Base-by-base conservation (phyloP, 2,797 vertebrate species). In the Bovichtus diacanthus region DNA sequence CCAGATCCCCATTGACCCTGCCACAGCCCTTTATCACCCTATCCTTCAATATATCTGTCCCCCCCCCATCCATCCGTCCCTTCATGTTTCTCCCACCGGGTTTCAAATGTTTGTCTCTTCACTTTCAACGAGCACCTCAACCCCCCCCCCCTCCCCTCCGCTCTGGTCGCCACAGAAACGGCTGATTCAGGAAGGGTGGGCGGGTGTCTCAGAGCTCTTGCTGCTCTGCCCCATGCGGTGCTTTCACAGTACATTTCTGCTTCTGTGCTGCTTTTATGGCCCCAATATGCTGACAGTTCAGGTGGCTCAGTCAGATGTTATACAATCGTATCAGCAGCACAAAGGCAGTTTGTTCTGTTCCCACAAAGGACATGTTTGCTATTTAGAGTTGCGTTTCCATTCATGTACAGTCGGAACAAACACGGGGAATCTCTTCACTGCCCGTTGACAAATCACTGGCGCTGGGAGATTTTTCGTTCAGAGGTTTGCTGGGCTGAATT, bases 161-260 rank as follows among this genome's bases (percentile, higher is more conserved):
- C 86, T 90, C 88, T 82, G 90, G 93, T 94, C 93, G 90, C 92
- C 93, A 94, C 92, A 94, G 93, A 93, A 94, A 94, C 93, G 93
- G 91, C 92, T 93, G 93, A 94, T 93, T 94, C 92, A 92, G 92
- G 91, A 90, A 90, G 89, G 93, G 93, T 93, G 92, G 93, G 92
- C 91, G 92, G 88, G 88, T 89, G 93, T 91, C 89, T 92, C 90
- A 77, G 90, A 89, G 91, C 90, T 90, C 87, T 90, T 61, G 87
- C 91, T 89, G 92, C 91, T 92, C 87, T 91, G 91, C 93, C 94
- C 93, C 93, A 93, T 94, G 92, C 88, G 63, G 92, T 29, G 90
- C 89, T 90, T 90, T 92, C 89, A 90, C 92, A 91, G 91, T 89
- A 87, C 87, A 89, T 91, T 89, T 90, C 84, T 92, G 93, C 89